These are phyloP conservation scores for Vireo griseus DNA, from an alignment of 2,797 vertebrate species.

Conservation along the genomic window DNA sequence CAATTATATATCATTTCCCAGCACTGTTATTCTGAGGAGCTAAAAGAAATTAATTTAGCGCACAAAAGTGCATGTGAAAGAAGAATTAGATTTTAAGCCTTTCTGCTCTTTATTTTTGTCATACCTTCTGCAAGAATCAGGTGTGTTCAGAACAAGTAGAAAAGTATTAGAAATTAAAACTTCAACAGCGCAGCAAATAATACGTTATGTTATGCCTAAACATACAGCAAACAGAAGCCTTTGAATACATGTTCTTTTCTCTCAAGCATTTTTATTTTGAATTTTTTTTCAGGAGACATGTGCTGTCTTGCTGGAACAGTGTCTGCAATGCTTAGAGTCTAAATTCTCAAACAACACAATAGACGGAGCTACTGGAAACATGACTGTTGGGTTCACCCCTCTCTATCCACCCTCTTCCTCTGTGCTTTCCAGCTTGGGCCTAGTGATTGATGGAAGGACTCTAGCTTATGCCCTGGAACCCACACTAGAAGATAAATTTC, in stretches of 20 bases:
- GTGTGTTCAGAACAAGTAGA: neutral
- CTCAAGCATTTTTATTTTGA: constrained; percentile 22
- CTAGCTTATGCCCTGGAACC: constrained; percentile 91
- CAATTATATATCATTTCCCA: constrained; percentile 17
- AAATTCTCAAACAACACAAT: constrained; percentile 77
- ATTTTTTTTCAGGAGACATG: constrained; percentile 86
- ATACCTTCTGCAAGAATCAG: neutral
- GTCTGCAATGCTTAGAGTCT: constrained; percentile 85
- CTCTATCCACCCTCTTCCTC: constrained; percentile 70
- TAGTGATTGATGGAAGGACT: constrained; percentile 94
- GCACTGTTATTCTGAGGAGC: neutral
- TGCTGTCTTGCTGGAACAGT: constrained; percentile 88
- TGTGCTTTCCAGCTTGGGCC: constrained; percentile 79
- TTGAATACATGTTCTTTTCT: neutral
- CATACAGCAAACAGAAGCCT: neutral
- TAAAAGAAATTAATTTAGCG: constrained; percentile 11
- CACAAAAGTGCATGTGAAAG: neutral
- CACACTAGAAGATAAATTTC: constrained; percentile 89
- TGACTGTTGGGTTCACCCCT: constrained; percentile 68
- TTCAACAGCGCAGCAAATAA: neutral
- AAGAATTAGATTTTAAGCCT: neutral
- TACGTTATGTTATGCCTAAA: neutral
- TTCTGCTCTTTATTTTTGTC: neutral
- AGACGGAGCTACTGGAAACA: constrained; percentile 63
- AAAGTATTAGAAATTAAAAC: neutral